A percentile compares a stretch with the other conserved stretches of the same genome.
phyloP scores from a whole-genome alignment of 2,797 vertebrate species.

The Paguma larvata region DNA sequence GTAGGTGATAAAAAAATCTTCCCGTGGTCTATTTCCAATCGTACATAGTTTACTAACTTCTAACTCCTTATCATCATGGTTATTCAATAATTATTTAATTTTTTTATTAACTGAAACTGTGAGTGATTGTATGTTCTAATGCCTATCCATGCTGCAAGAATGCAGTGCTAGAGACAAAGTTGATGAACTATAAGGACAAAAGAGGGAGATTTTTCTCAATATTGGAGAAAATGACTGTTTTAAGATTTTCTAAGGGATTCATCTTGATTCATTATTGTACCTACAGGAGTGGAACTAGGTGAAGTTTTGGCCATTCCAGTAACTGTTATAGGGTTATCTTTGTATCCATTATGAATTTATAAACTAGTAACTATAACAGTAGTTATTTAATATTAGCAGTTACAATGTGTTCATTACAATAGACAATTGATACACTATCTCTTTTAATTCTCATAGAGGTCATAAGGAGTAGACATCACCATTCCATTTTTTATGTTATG shows the following conservation, averaged over 20 bases:
- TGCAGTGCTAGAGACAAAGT: not conserved
- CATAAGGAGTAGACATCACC: not conserved
- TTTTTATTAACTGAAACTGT: not conserved
- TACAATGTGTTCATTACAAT: not conserved
- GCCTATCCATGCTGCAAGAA: not conserved
- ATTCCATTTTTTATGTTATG: not conserved
- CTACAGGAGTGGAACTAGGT: not conserved
- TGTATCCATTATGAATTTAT: not conserved
- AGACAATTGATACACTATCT: not conserved
- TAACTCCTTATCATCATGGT: not conserved
- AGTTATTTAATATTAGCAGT: not conserved
- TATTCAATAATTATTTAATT: not conserved
- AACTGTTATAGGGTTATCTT: not conserved
- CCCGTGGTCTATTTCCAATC: not conserved
- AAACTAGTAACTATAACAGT: not conserved
- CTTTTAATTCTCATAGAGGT: not conserved
- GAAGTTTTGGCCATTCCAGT: not conserved
- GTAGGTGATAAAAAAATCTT: not conserved
- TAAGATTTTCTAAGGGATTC: not conserved
- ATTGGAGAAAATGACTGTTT: not conserved
- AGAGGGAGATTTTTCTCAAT: not conserved
- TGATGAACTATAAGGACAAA: not conserved
- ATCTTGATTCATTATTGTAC: not conserved
- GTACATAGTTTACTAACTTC: not conserved
- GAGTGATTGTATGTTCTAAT: not conserved